phyloP scores from a whole-genome alignment of 2,888 invertebrate genomes.

The Pseudoips prasinana region DNA sequence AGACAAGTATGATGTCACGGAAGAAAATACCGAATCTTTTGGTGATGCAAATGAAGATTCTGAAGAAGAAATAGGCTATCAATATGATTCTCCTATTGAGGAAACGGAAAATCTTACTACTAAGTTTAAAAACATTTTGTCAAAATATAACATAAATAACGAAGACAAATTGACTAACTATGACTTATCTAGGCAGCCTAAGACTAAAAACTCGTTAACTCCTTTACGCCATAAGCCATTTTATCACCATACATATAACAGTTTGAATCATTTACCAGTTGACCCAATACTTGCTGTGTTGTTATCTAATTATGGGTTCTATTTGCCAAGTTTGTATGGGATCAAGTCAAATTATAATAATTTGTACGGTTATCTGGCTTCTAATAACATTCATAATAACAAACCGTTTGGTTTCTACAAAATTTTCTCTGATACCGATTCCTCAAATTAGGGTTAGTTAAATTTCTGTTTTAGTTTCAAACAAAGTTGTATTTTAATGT shows the following conservation, averaged over 20 bases:
- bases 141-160: conserved; percentile 56
- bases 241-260: conserved; percentile 66
- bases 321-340: conserved; percentile 68
- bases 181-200: conserved; percentile 43
- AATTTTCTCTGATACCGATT: conserved; percentile 67
- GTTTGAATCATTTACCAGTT: conserved; percentile 77
- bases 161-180: conserved; percentile 58
- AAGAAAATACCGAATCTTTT: conserved; percentile 25
- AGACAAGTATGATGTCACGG: conserved; percentile 43
- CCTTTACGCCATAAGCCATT: conserved; percentile 28
- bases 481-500: conserved; percentile 1
- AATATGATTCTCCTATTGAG: conserved; percentile 19
- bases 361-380: conserved; percentile 83
- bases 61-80: conserved; percentile 21
- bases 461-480: conserved; percentile 17
- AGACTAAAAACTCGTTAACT: conserved; percentile 25
- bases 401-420: conserved; percentile 85
- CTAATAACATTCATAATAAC: conserved; percentile 85
- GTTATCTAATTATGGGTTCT: conserved; percentile 84
- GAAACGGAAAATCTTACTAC: conserved; percentile 31
- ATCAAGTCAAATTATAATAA: conserved; percentile 65
- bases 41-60: conserved; percentile 9
- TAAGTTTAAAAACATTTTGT: conserved; percentile 44
- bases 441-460: conserved; percentile 36
- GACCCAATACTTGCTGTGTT: conserved; percentile 83